These are phyloP conservation scores for Corella eumyota DNA, from an alignment of 23 tunicate species.

Conservation along the genomic window DNA sequence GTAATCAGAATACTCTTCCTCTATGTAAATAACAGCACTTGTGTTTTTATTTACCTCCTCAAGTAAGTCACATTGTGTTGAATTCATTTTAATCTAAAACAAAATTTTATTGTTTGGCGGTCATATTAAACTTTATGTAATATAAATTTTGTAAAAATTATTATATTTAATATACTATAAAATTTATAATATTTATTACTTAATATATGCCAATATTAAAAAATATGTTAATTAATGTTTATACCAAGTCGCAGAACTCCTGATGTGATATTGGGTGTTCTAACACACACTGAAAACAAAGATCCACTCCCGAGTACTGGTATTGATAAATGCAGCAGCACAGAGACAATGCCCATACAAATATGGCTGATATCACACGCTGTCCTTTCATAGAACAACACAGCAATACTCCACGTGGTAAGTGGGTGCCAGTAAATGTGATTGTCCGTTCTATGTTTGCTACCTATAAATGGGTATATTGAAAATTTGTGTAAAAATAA, in stretches of 20 bases:
- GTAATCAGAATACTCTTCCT: too few relatives aligned
- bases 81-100: too few relatives aligned
- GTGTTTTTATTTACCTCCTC: too few relatives aligned
- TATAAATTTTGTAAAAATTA: too few relatives aligned
- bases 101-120: too few relatives aligned
- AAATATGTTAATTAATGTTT: too few relatives aligned
- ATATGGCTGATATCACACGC: background rate
- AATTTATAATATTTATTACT: too few relatives aligned
- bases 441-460: slow-evolving; percentile 3
- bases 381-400: background rate
- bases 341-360: background rate
- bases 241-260: background rate
- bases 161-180: too few relatives aligned
- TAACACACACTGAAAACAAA: background rate
- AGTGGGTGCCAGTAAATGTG: slow-evolving; percentile 2
- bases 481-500: background rate
- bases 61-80: too few relatives aligned
- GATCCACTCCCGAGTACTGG: background rate
- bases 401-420: background rate
- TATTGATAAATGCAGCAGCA: slow-evolving; percentile 1
- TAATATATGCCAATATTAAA: too few relatives aligned
- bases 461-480: background rate
- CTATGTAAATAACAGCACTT: too few relatives aligned
- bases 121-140: too few relatives aligned
- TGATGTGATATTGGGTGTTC: background rate